These are phyloP conservation scores for Dendronephthya gigantea DNA, from an alignment of 64 coral and sea anemone species.

Conservation along the genomic window DNA sequence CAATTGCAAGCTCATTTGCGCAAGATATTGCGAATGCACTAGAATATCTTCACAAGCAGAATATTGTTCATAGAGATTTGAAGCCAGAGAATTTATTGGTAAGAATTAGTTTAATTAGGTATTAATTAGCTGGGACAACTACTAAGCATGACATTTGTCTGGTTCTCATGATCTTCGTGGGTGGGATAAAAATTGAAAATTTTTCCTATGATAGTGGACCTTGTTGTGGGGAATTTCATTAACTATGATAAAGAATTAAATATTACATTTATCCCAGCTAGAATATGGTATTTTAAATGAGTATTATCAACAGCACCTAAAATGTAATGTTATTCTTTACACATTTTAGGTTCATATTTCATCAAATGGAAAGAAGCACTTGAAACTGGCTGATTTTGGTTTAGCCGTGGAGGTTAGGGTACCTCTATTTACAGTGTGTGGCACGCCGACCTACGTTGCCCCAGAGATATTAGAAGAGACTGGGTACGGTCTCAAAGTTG, in stretches of 20 bases:
- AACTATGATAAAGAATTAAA: no score
- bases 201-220: no score
- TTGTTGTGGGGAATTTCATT: not conserved
- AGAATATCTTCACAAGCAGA: constrained; percentile 70
- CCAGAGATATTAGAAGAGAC: constrained; percentile 92
- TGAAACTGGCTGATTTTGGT: constrained; percentile 92
- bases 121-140: no score
- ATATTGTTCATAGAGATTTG: constrained; percentile 80
- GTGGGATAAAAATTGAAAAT: no score
- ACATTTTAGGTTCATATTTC: constrained; percentile 33
- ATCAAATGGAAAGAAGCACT: constrained; percentile 47
- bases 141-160: no score
- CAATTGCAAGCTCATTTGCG: constrained; percentile 53
- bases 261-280: no score
- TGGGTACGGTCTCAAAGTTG: constrained; percentile 83
- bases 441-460: constrained; percentile 90
- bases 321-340: no score
- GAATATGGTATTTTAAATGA: no score
- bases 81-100: constrained; percentile 97
- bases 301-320: no score
- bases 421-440: constrained; percentile 85
- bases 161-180: no score
- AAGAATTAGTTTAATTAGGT: constrained; percentile 34
- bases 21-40: constrained; percentile 74
- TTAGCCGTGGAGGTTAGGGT: constrained; percentile 77